Evolutionary conservation across 2,113 vertebrate genomes (phyloP).

Genomic region (Cryptotis parvus): DNA sequence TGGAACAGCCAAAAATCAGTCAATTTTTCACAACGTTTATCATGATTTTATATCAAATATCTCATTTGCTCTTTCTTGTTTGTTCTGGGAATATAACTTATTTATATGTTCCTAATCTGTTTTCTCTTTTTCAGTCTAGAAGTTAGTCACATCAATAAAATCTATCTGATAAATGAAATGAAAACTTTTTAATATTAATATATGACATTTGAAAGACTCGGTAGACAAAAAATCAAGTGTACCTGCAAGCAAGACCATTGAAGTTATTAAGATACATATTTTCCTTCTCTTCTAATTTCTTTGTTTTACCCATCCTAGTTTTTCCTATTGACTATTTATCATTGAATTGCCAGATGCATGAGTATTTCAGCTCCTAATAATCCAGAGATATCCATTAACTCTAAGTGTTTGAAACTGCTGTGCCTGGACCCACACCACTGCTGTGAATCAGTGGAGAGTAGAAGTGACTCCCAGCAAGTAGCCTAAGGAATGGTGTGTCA

Average conservation of each 20-base stretch:
- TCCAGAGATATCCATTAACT: no score
- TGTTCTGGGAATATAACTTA: background rate
- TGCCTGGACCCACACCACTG: no score
- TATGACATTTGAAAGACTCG: background rate
- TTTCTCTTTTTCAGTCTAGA: background rate
- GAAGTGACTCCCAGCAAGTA: no score
- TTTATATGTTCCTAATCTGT: background rate
- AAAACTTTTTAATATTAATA: no score
- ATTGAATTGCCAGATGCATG: background rate
- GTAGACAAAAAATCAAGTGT: background rate
- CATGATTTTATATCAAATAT: background rate
- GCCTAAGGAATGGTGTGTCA: no score
- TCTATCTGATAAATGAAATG: no score
- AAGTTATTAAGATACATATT: background rate
- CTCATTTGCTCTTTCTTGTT: background rate
- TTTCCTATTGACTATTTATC: background rate
- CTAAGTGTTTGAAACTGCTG: no score
- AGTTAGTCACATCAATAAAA: background rate
- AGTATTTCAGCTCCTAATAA: background rate
- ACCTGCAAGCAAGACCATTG: background rate
- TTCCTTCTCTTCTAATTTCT: background rate
- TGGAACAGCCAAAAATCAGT: background rate
- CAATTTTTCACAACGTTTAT: background rate
- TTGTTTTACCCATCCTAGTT: background rate
- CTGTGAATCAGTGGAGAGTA: no score